These are phyloP conservation scores for Phalangium opilio DNA, from an alignment of 2,888 invertebrate genomes.

Conservation along the genomic window DNA sequence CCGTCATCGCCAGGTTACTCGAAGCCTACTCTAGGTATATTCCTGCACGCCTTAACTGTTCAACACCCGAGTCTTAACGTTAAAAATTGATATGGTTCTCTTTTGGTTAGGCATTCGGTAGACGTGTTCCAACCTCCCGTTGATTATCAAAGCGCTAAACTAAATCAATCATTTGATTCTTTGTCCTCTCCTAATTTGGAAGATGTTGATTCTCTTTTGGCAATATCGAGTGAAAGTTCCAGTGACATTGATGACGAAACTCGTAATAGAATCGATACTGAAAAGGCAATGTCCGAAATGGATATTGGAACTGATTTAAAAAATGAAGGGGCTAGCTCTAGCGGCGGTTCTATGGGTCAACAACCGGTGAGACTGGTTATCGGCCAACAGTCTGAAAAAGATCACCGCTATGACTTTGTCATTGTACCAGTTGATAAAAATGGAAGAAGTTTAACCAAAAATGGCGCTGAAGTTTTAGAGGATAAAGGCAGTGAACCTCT, in stretches of 20 bases:
- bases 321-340: too few species aligned
- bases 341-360: neutral
- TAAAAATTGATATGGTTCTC: slow-evolving; percentile 8
- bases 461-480: neutral
- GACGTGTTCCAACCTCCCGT: slow-evolving; percentile 34
- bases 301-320: too few species aligned
- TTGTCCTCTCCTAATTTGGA: too few species aligned
- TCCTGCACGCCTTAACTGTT: too few species aligned
- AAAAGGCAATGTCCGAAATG: too few species aligned
- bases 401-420: slow-evolving; percentile 20
- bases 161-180: too few species aligned
- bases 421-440: slow-evolving; percentile 29
- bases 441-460: slow-evolving; percentile 17
- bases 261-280: too few species aligned
- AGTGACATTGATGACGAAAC: too few species aligned
- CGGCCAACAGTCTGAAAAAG: slow-evolving; percentile 24
- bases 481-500: slow-evolving; percentile 29
- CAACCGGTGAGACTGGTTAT: slow-evolving; percentile 16
- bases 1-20: slow-evolving; percentile 30
- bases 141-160: neutral
- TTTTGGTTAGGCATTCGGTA: slow-evolving; percentile 29
- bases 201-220: too few species aligned
- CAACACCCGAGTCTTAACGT: neutral
- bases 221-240: too few species aligned
- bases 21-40: slow-evolving; percentile 31